phyloP scores from a whole-genome alignment of 37 sponge, comb jelly and placozoan species.

The Aplysina aerophoba region DNA sequence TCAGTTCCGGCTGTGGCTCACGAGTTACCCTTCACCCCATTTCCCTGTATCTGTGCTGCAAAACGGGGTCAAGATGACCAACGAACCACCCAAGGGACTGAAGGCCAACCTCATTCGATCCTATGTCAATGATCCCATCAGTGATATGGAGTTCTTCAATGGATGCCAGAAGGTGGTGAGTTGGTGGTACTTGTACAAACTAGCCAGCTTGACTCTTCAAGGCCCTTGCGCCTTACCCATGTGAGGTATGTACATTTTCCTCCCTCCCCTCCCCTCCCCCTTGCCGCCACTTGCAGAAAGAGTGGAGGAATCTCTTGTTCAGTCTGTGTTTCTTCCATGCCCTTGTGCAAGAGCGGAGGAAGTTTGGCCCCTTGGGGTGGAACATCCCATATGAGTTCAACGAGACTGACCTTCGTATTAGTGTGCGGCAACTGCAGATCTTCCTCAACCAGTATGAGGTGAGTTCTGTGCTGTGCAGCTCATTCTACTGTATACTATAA shows the following conservation, averaged over 20 bases:
- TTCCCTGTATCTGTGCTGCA: constrained; percentile 99
- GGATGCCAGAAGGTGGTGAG: constrained; percentile 80
- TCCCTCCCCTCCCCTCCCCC: neutral
- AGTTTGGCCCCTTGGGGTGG: constrained; percentile 98
- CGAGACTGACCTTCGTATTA: constrained; percentile 98
- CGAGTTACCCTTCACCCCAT: constrained; percentile 94
- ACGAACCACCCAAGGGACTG: constrained; percentile 99
- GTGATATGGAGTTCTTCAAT: constrained; percentile 93
- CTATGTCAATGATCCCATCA: constrained; percentile 94
- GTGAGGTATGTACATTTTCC: neutral
- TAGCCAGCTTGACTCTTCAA: no score
- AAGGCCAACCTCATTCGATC: constrained; percentile 95
- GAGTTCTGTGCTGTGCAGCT: neutral
- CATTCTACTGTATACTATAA: neutral
- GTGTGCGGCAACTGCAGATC: constrained; percentile 95
- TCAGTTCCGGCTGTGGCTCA: constrained; percentile 97
- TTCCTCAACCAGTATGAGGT: constrained; percentile 99
- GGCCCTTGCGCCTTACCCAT: no score
- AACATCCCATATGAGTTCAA: constrained; percentile 99
- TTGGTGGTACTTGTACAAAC: neutral
- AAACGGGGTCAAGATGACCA: constrained; percentile 99
- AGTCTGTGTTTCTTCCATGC: constrained; percentile 99
- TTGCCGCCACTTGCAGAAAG: constrained; percentile 39
- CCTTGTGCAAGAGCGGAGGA: constrained; percentile 94
- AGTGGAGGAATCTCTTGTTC: constrained; percentile 94